Conservation (phyloP, 1,140 invertebrate genomes). For the Aphidius ervi region DNA sequence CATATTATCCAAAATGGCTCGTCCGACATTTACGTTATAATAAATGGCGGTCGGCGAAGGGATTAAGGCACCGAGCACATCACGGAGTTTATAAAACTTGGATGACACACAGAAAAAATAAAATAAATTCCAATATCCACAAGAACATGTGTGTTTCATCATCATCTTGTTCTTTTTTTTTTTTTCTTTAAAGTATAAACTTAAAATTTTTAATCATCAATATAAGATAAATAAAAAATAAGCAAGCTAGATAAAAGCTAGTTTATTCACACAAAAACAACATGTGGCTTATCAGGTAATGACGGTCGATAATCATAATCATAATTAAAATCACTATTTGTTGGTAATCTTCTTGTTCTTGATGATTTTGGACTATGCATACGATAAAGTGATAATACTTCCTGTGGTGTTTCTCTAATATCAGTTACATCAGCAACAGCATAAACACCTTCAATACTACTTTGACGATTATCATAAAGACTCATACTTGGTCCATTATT, state of each 20-base stretch:
- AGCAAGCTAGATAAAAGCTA: too few species aligned
- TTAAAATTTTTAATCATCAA: too few species aligned
- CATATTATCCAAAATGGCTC: too few species aligned
- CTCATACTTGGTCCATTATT: constrained; percentile 1
- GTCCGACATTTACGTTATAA: too few species aligned
- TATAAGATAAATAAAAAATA: too few species aligned
- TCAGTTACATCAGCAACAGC: constrained; percentile 45
- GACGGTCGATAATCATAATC: constrained; percentile 36
- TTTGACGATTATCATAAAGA: background rate
- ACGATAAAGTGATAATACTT: constrained; percentile 43
- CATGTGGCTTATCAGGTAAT: constrained; percentile 44
- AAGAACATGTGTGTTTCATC: constrained; percentile 6
- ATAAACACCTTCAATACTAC: constrained; percentile 34
- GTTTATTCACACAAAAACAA: constrained; percentile 44
- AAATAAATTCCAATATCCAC: background rate
- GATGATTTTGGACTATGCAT: constrained; percentile 31
- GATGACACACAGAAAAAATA: background rate
- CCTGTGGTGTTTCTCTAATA: constrained; percentile 39
- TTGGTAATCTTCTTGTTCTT: constrained; percentile 24
- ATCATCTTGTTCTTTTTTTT: background rate
- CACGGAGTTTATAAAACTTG: constrained; percentile 7
- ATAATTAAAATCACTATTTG: constrained; percentile 21
- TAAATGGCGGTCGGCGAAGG: too few species aligned
- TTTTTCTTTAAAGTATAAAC: too few species aligned
- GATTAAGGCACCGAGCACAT: constrained; percentile 14